Base-by-base conservation (phyloP, 2,113 vertebrate genomes). In the Peromyscus californicus region DNA sequence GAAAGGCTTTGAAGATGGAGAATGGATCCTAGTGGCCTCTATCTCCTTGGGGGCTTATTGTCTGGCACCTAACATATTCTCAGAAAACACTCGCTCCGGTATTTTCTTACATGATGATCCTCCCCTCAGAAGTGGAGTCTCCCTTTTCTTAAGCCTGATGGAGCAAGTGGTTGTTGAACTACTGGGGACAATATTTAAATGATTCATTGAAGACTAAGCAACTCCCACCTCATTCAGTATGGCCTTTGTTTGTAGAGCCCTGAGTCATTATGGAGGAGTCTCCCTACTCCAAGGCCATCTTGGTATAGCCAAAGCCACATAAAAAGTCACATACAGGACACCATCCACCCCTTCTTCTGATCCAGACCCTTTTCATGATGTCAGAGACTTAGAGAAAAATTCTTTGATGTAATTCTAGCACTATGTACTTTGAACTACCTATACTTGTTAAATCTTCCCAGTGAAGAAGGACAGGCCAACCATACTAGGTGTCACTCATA, bases 401-500 rank as follows among this genome's bases (percentile, higher is more conserved):
- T 54, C 15, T 79, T 36, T 17, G 5, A 36, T 67, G 1, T 67
- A 3, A 33, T 7, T 48, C 51, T 13, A 70, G 17, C 33, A 8
- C 13, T 26, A 4, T 31, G 39, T 7, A 16, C 4, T 72, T 42
- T 16, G 69, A 36, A 22, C 31, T 15, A 19, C 11, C 0, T 29
- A 11, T 36, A 63, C 17, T 21, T 42, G 2, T 13, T 42, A 78
- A 45, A 21, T 61, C 45, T 42, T 70, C 9, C 65, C 42, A 17
- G n/a, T 21, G 15, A 26, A 13, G 33, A 54, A 26, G 1, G 5
- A 26, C 17, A 48, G 1, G 21, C 21, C 42, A 65, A 67, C 1
- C 21, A 17, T 9, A 36, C 2, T 1, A 2, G 0, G 2, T 16
- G 69, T 0, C 3, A 21, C 2, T 12, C 63, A 22, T 21, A 24